Evolutionary conservation across 2,888 invertebrate genomes (phyloP).

Genomic region (Schrankia costaestrigalis): DNA sequence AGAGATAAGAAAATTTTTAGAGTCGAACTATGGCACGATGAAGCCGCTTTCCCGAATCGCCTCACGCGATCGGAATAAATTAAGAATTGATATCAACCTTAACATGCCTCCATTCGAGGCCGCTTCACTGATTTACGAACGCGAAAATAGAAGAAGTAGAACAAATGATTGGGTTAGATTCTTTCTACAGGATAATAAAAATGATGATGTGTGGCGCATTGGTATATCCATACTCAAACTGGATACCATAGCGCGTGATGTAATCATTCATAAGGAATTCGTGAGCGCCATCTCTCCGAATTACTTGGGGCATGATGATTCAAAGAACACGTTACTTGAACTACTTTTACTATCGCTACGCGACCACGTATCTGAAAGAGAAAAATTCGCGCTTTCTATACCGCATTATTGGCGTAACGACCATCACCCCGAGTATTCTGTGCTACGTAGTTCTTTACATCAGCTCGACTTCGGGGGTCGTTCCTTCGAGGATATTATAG

Average conservation of each 20-base stretch:
- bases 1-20: background rate
- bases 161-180: background rate
- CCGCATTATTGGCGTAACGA: too few relatives aligned
- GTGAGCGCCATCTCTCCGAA: background rate
- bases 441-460: background rate
- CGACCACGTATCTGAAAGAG: too few relatives aligned
- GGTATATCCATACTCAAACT: background rate
- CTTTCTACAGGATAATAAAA: background rate
- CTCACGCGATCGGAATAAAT: background rate
- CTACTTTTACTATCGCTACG: background rate
- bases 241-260: background rate
- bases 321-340: background rate
- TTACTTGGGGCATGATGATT: background rate
- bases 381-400: too few relatives aligned
- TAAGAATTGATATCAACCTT: background rate
- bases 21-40: background rate
- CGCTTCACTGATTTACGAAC: background rate
- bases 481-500: background rate
- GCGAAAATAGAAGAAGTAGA: background rate
- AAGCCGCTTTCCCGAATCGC: background rate
- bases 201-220: background rate
- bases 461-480: background rate
- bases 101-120: background rate
- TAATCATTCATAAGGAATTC: background rate
- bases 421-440: background rate